Percentiles rank a stretch among this genome's conserved stretches.
These are phyloP conservation scores for Erethizon dorsatum DNA, from an alignment of 2,797 vertebrate species.

Conservation along the genomic window DNA sequence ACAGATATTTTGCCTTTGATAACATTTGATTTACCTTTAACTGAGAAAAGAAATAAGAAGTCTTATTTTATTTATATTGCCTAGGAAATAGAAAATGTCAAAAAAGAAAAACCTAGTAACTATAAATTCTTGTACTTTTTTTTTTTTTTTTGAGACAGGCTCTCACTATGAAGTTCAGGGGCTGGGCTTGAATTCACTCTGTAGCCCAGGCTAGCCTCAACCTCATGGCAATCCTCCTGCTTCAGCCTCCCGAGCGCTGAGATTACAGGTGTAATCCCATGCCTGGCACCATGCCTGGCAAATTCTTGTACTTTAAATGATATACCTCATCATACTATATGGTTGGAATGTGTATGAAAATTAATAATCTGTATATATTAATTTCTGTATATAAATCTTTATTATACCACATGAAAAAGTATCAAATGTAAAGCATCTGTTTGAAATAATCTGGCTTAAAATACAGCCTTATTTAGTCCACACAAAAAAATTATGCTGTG, in stretches of 20 bases:
- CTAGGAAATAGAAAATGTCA: slow-evolving; percentile 11
- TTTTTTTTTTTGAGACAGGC: no score
- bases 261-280: no score
- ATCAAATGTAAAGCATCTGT: slow-evolving; percentile 5
- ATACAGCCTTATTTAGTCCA: background rate
- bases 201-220: no score
- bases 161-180: no score
- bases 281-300: background rate
- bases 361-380: background rate
- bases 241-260: no score
- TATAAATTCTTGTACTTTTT: background rate
- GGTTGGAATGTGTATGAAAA: background rate
- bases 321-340: background rate
- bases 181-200: no score
- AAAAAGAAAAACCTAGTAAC: slow-evolving; percentile 28
- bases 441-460: slow-evolving; percentile 29
- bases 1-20: slow-evolving; percentile 16
- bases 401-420: background rate
- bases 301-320: slow-evolving; percentile 37
- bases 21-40: slow-evolving; percentile 46
- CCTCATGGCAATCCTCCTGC: no score
- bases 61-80: background rate
- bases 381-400: background rate
- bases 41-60: background rate
- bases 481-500: slow-evolving; percentile 45